Conservation (phyloP, 2,113 vertebrate species). For the Eira barbara region DNA sequence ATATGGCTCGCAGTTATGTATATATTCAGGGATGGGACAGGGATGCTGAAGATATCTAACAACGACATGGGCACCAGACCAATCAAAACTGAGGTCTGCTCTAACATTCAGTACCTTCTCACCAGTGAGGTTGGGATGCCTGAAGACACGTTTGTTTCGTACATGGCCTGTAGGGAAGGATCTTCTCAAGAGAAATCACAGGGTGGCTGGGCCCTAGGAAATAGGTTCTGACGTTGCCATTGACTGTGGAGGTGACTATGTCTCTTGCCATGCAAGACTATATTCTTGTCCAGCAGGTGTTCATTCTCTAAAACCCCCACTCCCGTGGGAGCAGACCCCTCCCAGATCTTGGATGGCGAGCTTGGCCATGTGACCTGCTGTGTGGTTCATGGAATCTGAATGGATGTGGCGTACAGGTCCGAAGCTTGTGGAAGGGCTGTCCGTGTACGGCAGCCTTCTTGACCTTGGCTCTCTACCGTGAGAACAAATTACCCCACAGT, state of each 20-base stretch:
- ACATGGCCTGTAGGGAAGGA: fast-evolving
- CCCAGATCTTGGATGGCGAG: too few species aligned
- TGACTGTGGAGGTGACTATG: neutral
- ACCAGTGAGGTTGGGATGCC: neutral
- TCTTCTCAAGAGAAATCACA: neutral
- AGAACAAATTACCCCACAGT: neutral
- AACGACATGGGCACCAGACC: neutral
- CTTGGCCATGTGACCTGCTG: neutral
- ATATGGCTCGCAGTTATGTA: neutral
- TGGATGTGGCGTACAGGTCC: neutral
- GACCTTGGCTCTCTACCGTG: neutral
- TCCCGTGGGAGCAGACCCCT: neutral
- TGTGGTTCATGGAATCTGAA: neutral
- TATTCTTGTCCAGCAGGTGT: neutral
- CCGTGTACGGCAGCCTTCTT: neutral
- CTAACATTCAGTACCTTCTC: neutral
- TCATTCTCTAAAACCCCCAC: neutral
- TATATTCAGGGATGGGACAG: neutral
- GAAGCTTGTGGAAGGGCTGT: neutral
- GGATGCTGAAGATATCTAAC: neutral
- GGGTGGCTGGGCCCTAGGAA: neutral
- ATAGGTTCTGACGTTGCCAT: neutral
- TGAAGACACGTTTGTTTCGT: neutral
- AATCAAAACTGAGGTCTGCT: neutral
- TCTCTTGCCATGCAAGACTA: neutral